Evolutionary conservation across 1,140 invertebrate genomes (phyloP).

Genomic region (Orchesella cincta): DNA sequence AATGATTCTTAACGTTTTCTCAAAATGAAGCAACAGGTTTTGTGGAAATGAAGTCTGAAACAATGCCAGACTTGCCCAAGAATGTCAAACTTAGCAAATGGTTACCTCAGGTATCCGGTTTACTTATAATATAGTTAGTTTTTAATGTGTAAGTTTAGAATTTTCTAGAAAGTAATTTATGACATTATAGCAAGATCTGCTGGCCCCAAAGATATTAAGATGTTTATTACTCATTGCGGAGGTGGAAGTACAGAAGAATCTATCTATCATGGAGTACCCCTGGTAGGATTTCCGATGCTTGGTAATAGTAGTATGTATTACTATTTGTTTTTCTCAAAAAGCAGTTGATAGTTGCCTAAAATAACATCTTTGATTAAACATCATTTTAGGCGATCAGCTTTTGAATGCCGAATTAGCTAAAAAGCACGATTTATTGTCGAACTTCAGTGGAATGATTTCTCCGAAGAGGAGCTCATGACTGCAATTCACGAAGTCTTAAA

Average conservation of each 20-base stretch:
- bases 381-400: constrained; percentile 4
- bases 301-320: constrained; percentile 27
- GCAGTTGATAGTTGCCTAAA: not conserved
- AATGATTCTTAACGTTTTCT: constrained; percentile 52
- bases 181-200: constrained; percentile 57
- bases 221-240: constrained; percentile 29
- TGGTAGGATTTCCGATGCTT: constrained; percentile 31
- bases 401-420: constrained; percentile 13
- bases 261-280: constrained; percentile 16
- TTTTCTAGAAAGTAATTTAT: not conserved
- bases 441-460: constrained; percentile 36
- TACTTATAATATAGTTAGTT: not conserved
- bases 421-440: constrained; percentile 11
- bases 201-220: constrained; percentile 31
- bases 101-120: constrained; percentile 70
- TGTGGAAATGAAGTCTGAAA: constrained; percentile 64
- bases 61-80: constrained; percentile 61
- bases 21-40: constrained; percentile 59
- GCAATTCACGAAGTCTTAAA: constrained; percentile 56
- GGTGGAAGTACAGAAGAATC: constrained; percentile 25
- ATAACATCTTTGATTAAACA: not conserved
- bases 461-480: constrained; percentile 55
- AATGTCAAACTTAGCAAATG: constrained; percentile 69
- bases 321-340: too few relatives aligned
- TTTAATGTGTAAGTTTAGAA: not conserved